Conservation (phyloP, 1,140 invertebrate species). For the Euwallacea fornicatus region DNA sequence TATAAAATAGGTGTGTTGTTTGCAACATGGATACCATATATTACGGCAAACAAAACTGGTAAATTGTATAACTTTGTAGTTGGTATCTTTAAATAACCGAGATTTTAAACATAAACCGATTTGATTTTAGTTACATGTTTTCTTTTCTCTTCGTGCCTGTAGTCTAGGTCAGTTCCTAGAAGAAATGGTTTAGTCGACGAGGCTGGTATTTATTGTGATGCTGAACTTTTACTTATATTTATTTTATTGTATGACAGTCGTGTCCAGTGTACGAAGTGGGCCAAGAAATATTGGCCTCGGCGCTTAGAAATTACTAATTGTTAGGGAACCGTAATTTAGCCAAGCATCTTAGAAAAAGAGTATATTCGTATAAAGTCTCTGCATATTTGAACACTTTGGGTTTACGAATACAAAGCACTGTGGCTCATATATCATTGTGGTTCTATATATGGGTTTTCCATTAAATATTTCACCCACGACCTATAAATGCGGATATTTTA, state of each 20-base stretch:
- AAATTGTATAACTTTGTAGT: conserved; percentile 28
- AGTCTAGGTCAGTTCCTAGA: conserved; percentile 8
- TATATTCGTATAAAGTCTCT: not conserved
- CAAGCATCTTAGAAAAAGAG: not conserved
- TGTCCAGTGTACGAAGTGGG: not conserved
- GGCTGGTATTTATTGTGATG: not conserved
- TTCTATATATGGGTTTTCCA: not conserved
- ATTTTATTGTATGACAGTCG: not conserved
- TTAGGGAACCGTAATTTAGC: conserved; percentile 19
- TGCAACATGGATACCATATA: conserved; percentile 16
- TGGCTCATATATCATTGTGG: not conserved
- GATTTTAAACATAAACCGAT: conserved; percentile 25
- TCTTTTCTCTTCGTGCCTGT: conserved; percentile 25
- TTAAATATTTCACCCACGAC: not conserved
- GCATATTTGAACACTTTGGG: not conserved
- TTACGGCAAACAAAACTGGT: conserved; percentile 27
- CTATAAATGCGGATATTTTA: not conserved
- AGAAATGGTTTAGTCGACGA: not conserved
- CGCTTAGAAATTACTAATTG: conserved; percentile 21
- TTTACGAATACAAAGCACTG: not conserved
- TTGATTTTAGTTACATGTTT: conserved; percentile 35
- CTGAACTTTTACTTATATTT: not conserved
- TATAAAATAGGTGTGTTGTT: conserved; percentile 32
- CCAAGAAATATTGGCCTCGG: conserved; percentile 10
- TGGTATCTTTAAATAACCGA: conserved; percentile 29